Evolutionary conservation across 1,140 invertebrate species (phyloP), one percentile per base, ranked within the genome.

Genomic region (Telenomus remus): DNA sequence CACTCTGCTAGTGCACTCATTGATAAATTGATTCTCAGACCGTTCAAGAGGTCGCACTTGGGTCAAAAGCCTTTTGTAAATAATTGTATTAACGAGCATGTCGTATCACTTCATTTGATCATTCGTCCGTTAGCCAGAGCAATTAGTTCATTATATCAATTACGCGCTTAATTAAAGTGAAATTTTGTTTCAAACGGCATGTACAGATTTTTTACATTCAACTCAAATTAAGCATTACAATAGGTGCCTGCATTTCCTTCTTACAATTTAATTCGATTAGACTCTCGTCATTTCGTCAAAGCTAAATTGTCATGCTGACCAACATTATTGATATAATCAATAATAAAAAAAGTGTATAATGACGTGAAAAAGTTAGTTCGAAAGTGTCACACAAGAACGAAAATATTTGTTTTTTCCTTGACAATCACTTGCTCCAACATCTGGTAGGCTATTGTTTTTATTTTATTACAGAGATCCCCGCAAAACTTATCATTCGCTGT

Each of bases 71-170:
- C 79, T 81, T 82, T 82, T 80, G 79, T 83, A 80, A 86, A 84
- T 78, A 73, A 78, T 86, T 80, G 80, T 80, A 84, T 86, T 84
- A 86, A 80, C 80, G 75, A 76, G 66, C 53, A 64, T 44, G 65
- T 60, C 77, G 51, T 72, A 64, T 73, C 66, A 70, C 70, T 78
- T 73, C 50, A 69, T 63, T 57, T 51, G 72, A 73, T 69, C 77
- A 43, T 51, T 60, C 63, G 69, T 70, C 60, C 63, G 63, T 63
- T 76, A 72, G 76, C 60, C 49, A 57, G 70, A 79, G 80, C 83
- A 86, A 85, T 86, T 86, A 86, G 76, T 85, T 80, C 80, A 86
- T 86, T 85, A 84, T 80, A 71, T 80, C 83, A 83, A 86, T 86
- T 82, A 84, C 76, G 65, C 56, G 66, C 77, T 78, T 81, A 79